These are phyloP conservation scores for Chrosomus eos DNA, from an alignment of 2,797 vertebrate species.

Conservation along the genomic window DNA sequence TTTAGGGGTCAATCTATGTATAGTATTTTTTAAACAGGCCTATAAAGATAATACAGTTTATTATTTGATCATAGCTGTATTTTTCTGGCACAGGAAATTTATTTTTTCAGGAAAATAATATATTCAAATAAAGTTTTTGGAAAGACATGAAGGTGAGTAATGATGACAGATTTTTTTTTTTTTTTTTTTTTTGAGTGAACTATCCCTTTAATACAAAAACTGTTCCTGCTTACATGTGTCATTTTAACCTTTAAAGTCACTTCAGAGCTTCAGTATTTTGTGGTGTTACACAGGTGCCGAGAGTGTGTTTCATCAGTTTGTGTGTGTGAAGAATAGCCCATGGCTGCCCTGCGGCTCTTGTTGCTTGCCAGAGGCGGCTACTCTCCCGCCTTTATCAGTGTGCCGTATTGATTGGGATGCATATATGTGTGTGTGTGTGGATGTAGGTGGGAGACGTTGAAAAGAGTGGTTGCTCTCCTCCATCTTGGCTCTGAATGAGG, in stretches of 20 bases:
- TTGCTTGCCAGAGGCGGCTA: conserved; percentile 44
- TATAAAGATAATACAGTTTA: not conserved
- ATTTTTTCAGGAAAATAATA: not conserved
- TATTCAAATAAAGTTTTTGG: no score
- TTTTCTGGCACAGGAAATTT: not conserved
- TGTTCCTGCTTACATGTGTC: not conserved
- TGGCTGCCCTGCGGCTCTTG: conserved; percentile 52
- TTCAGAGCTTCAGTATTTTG: conserved; percentile 24
- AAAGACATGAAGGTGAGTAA: not conserved
- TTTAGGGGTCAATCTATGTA: not conserved
- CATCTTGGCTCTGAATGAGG: conserved; percentile 56
- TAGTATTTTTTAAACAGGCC: not conserved
- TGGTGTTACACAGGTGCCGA: conserved; percentile 22
- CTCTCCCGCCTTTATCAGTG: conserved; percentile 53
- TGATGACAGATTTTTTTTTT: not conserved
- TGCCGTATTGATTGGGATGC: conserved; percentile 60
- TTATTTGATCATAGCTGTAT: not conserved
- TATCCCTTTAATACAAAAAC: not conserved
- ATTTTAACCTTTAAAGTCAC: conserved; percentile 28
- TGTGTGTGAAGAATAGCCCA: conserved; percentile 38
- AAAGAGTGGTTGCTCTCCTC: conserved; percentile 51
- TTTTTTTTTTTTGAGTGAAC: not conserved
- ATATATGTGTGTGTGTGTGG: conserved; percentile 31
- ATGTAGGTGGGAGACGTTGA: conserved; percentile 31
- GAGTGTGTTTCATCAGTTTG: conserved; percentile 33